Evolutionary conservation across 2,113 vertebrate species (phyloP).

Genomic region (Leiothrix lutea): DNA sequence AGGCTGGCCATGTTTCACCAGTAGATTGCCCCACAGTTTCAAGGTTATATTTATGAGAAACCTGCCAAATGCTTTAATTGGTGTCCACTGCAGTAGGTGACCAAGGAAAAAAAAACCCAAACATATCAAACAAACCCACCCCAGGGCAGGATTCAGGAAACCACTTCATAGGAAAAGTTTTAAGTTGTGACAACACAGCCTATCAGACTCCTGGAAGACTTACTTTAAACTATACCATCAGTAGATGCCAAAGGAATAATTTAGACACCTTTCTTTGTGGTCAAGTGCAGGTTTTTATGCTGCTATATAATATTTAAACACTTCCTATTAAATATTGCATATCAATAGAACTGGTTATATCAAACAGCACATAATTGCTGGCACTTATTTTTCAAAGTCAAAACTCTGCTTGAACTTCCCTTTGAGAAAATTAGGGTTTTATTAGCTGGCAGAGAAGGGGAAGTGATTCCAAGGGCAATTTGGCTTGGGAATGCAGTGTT

Average conservation of each 20-base stretch:
- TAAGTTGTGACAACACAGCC: not conserved
- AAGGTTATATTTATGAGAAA: not conserved
- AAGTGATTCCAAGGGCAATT: slow-evolving; percentile 14
- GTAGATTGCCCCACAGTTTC: not conserved
- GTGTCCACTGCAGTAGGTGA: not conserved
- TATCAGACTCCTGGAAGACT: not conserved
- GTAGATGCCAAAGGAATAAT: not conserved
- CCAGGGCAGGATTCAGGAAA: not conserved
- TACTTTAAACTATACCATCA: not conserved
- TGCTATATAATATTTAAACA: not conserved
- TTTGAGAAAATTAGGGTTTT: not conserved
- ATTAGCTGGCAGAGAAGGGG: not conserved
- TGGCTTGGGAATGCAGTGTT: not conserved
- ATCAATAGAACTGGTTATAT: not conserved
- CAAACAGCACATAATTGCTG: not conserved
- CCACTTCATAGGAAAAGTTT: not conserved
- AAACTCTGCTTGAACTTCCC: not conserved
- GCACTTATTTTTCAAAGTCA: slow-evolving; percentile 14
- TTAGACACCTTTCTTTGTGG: not conserved
- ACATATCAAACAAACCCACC: not conserved
- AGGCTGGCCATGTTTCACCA: not conserved
- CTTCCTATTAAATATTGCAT: not conserved
- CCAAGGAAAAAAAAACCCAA: not conserved
- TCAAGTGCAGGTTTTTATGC: not conserved
- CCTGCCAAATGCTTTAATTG: not conserved